Evolutionary conservation across 2,888 invertebrate species (phyloP).

Genomic region (Morpho deidamia): DNA sequence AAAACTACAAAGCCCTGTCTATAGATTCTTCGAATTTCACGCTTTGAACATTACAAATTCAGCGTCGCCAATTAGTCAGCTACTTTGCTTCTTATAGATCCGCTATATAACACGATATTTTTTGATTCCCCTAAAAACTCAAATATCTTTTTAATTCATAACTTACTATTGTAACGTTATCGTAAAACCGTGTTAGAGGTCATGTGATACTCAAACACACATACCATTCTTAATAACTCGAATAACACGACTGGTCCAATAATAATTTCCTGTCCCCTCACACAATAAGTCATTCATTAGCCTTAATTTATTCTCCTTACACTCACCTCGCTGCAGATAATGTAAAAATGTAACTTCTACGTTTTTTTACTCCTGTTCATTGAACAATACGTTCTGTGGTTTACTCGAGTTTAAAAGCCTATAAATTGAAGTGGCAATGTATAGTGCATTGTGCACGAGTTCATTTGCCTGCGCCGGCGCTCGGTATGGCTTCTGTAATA

Average conservation of each 20-base stretch:
- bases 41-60: too few relatives aligned
- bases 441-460: conserved; percentile 37
- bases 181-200: neutral
- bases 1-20: too few relatives aligned
- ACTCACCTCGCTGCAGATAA: conserved; percentile 55
- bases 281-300: conserved; percentile 75
- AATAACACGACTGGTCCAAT: conserved; percentile 49
- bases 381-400: conserved; percentile 38
- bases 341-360: conserved; percentile 32
- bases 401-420: conserved; percentile 29
- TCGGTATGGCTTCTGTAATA: conserved; percentile 66
- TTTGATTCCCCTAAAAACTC: too few relatives aligned
- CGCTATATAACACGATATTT: too few relatives aligned
- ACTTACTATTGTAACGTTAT: conserved; percentile 2
- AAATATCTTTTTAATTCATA: conserved; percentile 13
- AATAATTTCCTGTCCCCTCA: conserved; percentile 70
- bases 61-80: too few relatives aligned
- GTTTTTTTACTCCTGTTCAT: conserved; percentile 28
- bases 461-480: conserved; percentile 37
- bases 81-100: too few relatives aligned
- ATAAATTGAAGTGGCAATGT: conserved; percentile 47
- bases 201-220: neutral
- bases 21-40: too few relatives aligned
- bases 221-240: conserved; percentile 26
- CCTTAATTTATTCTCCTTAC: conserved; percentile 73